Evolutionary conservation across 2,797 vertebrate species (phyloP), one percentile per base, ranked within the genome.

Genomic region (Gallinago stenura): DNA sequence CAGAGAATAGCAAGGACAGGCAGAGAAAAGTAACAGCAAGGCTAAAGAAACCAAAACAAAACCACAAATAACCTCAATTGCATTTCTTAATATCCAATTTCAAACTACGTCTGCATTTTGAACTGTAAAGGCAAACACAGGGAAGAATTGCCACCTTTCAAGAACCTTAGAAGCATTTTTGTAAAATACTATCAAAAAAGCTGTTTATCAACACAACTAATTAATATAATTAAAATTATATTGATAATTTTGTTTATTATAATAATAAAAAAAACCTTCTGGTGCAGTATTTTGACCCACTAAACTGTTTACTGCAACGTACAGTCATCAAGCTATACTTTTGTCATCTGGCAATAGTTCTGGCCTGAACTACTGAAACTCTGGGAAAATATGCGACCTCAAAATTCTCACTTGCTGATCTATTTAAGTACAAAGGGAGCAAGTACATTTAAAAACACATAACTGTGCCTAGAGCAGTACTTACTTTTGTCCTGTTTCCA

Each of bases 401-500:
- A 24, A 33, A 73, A 54, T 33, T 46, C 45, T 50, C 73, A 87
- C 45, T 95, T 7, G 7, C 56, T 62, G 90, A 30, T 56, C 30
- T 72, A 64, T 17, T 7, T 39, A 64, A 62, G 41, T 22, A 41
- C 15, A 79, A 45, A 69, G 25, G 41, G 6, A 84, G 31, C 17
- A 75, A 43, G 9, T 16, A 51, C 2, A 46, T 7, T 8, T 15
- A 64, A 46, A 28, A 64, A 15, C 12, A 35, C 31, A 50, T 51
- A 83, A 50, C 19, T 26, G 21, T 3, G 20, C 39, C 62, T 37
- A 62, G 35, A 39, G 68, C 9, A 33, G 17, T 64, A 92, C 98
- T 98, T 98, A 99, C 99, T 99, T 99, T 94, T 99, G 99, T 97
- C 99, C 99, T 9, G 99, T 99, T 98, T 99, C 99, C 96, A 99